Base-by-base conservation (phyloP, 1,140 invertebrate species). In the Ceratosolen fusciceps region DNA sequence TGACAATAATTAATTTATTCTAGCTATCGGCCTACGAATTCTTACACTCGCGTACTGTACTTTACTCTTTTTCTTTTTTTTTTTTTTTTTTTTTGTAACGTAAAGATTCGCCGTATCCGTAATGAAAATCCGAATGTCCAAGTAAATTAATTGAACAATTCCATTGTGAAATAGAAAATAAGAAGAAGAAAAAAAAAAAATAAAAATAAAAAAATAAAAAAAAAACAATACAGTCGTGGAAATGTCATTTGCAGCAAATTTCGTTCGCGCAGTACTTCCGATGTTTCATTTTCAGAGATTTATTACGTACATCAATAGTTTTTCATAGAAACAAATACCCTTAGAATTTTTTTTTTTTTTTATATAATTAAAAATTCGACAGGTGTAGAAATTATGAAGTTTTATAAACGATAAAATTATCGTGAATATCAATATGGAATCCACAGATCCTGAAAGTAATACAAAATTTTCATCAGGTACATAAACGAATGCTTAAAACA, bases 401-500 rank as follows among this genome's bases (percentile, higher is more conserved):
- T 62, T 62, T 49, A n/a, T 49, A 43, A 71, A 78, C 8, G 56
- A 60, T 47, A 77, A 67, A 67, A 78, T 78, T 72, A 26, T 34
- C 21, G 60, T 10, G 49, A 19, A 0, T 34, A 9, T 52, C 16
- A 62, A 29, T n/a, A 75, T 75, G 74, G 60, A 67, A 26, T 37
- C 47, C 34, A 75, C 34, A 8, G 52, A 58, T 71, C 4, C n/a
- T 0, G 52, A 2, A 16, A 47, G 24, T 10, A 58, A 58, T 58
- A 21, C 19, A 43, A 77, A 58, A 10, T 49, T 21, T 47, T 43
- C 37, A 43, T 70, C 68, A 72, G 77, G 77, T 78, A 73, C 1
- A n/a, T 65, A n/a, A 8, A 71, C 68, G 47, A 24, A 31, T 62
- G 43, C 47, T 21, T 68, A 34, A n/a, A 16, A 14, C 0, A 56